Evolutionary conservation across 2,888 invertebrate species (phyloP), one percentile per base, ranked within the genome.

Genomic region (Dendrolimus pini): DNA sequence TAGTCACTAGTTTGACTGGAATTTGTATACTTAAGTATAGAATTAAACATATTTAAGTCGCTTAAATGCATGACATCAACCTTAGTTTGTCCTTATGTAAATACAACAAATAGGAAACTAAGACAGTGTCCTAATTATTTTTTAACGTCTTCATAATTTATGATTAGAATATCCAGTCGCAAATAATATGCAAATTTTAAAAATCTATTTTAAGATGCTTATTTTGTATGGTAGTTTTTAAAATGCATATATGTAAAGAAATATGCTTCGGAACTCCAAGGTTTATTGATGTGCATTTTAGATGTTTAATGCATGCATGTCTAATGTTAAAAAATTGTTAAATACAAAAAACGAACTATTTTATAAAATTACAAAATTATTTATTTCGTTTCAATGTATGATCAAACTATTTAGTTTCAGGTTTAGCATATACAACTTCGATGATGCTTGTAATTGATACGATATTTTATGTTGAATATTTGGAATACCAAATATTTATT

Each of bases 1-100:
- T 78, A 78, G 76, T 71, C 72, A 84, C 83, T 75, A 69, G 84
- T 83, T 80, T 74, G 81, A 81, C 86, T 70, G 82, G 82, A 65
- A 66, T 61, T 56, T 56, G 53, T 61, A 55, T 63, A 60, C 61
- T 41, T 61, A 56, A 60, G 59, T 61, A 59, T 66, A 62, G 63
- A 63, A 66, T 62, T 57, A 64, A 60, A 67, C 62, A 63, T 61
- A 52, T 61, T 65, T 52, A 57, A 60, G 68, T 69, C 65, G 55
- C 54, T 65, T 67, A 64, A 65, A 69, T 61, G 61, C 61, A 75
- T 77, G 75, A 75, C 73, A 72, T 76, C 74, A 77, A 72, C 64
- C 55, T 69, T 71, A 67, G 65, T 60, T 30, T 30, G 30, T 30
- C 30, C 30, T 18, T 30, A 30, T 6, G 6, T 30, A 30, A 6